phyloP scores from a whole-genome alignment of 2,797 vertebrate genomes.

The Distichodus sexfasciatus region DNA sequence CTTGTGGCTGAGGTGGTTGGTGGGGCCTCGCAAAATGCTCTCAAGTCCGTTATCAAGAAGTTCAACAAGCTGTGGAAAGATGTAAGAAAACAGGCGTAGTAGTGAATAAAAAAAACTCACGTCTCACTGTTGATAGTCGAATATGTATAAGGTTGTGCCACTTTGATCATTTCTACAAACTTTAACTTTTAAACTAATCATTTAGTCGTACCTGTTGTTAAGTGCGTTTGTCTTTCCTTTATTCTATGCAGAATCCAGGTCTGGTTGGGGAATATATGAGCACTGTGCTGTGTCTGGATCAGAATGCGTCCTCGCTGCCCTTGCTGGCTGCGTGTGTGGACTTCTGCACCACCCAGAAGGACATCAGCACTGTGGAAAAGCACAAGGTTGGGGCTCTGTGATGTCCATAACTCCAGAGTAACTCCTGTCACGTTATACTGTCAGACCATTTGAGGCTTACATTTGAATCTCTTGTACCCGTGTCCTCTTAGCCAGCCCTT shows the following conservation, averaged over 20 bases:
- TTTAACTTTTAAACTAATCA: too few species aligned
- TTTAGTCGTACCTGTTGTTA: too few species aligned
- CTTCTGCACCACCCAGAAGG: constrained; percentile 86
- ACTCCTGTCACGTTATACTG: not conserved
- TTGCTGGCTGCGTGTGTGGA: constrained; percentile 87
- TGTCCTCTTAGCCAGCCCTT: constrained; percentile 74
- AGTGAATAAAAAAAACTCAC: too few species aligned
- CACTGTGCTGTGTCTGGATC: constrained; percentile 84
- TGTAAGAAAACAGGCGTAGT: constrained; percentile 63
- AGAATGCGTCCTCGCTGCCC: constrained; percentile 76
- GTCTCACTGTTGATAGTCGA: too few species aligned
- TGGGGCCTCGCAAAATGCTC: constrained; percentile 82
- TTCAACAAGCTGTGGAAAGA: constrained; percentile 86
- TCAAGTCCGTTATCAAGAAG: constrained; percentile 83
- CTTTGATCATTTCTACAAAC: too few species aligned
- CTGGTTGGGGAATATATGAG: constrained; percentile 86
- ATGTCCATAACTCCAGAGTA: not conserved
- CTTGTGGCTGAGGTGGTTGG: constrained; percentile 89
- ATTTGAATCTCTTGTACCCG: not conserved
- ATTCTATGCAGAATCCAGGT: constrained; percentile 76
- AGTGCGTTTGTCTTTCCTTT: not conserved
- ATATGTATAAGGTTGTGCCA: too few species aligned
- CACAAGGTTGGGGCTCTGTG: constrained; percentile 89
- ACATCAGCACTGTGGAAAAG: constrained; percentile 78
- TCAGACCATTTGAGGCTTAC: not conserved